phyloP scores from a whole-genome alignment of 2,888 invertebrate genomes.

The Portevinia maculata region DNA sequence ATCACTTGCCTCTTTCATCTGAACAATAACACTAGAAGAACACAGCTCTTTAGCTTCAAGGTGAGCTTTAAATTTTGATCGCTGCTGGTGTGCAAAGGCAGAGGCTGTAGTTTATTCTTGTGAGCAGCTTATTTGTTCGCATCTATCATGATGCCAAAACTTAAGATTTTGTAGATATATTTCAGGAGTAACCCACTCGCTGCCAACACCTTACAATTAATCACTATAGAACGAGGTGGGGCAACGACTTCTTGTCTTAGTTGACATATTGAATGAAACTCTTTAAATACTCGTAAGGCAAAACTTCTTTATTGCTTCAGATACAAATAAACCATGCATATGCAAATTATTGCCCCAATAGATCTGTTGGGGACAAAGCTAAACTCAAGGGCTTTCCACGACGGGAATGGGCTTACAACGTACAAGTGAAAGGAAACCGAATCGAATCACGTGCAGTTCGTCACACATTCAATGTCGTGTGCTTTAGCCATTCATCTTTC shows the following conservation, averaged over 20 bases:
- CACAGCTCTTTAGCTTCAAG: constrained; percentile 12
- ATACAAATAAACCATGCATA: background rate
- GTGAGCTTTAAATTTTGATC: constrained; percentile 17
- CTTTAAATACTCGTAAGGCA: constrained; percentile 1
- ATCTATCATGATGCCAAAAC: constrained; percentile 14
- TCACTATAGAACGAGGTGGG: constrained; percentile 9
- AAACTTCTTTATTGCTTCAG: background rate
- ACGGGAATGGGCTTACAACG: no score
- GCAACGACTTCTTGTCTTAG: background rate
- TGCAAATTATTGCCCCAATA: background rate
- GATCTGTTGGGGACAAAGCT: no score
- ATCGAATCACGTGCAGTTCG: no score
- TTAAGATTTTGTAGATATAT: constrained; percentile 3
- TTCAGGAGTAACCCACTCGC: constrained; percentile 32
- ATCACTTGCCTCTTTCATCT: background rate
- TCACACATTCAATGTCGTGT: no score
- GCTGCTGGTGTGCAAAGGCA: background rate
- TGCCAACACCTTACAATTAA: constrained; percentile 19
- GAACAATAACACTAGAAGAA: background rate
- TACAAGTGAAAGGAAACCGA: no score
- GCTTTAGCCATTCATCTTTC: no score
- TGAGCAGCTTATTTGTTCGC: background rate
- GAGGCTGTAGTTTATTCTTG: background rate
- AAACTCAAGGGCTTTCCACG: no score
- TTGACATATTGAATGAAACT: background rate